Base-by-base conservation (phyloP, 2,113 vertebrate species). In the Nothoprocta perdicaria region DNA sequence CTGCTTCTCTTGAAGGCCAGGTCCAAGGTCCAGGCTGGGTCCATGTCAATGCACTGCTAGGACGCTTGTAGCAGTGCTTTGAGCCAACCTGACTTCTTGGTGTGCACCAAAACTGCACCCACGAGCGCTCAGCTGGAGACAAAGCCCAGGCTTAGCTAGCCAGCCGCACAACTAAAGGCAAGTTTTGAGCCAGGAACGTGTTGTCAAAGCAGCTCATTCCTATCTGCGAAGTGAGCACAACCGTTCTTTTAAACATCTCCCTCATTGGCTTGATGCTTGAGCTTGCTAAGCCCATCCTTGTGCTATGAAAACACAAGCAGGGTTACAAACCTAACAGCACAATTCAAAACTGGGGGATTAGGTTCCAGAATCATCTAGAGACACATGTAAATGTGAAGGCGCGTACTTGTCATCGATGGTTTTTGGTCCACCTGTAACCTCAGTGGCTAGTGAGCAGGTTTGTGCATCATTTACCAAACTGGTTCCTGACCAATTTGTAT, bases 291-390 rank as follows among this genome's bases (percentile, higher is more conserved):
- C 72, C 60, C 66, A 2, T 53, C 26, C 11, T 5, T 0, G 3
- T 38, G 72, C 38, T 18, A 15, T 41, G 21, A 18, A 63, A 68
- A 43, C 7, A 35, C 1, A 13, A 53, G 21, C 24, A 46, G 41
- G 41, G 75, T 45, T 50, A 29, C 53, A 29, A 31, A 31, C 9
- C 27, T 31, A 18, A 17, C 18, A 52, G 77, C 48, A 15, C 29
- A 1, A 7, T 24, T 58, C n/a, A 35, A 41, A 65, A 29, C 31
- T 23, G 71, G 41, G 10, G 43, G 13, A 0, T 0, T 53, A 11
- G 71, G 29, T 21, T 57, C 27, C 26, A 2, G 27, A 71, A 45
- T 66, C 31, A 40, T n/a, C 7, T n/a, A 46, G 24, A 43, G 29
- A 9, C 2, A 16, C 14, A 23, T 50, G 58, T 18, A 45, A 80